Base-by-base conservation (phyloP, 2,797 vertebrate species). In the Neosalanx taihuensis region DNA sequence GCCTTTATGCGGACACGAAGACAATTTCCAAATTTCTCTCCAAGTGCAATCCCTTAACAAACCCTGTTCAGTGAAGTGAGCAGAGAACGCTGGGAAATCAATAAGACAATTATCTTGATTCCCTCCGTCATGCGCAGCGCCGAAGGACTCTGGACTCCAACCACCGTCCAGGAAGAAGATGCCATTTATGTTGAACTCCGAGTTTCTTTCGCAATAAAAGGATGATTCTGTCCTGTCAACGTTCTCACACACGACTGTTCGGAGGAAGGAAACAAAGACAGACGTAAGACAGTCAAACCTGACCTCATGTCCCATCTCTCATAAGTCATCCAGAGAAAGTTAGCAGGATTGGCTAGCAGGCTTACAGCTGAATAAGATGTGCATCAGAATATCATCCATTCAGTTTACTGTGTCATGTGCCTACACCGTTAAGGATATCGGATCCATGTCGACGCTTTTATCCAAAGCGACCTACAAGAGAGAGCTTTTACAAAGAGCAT, bases 31-130 rank as follows among this genome's bases (percentile, higher is more conserved):
- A 85, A 83, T 86, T 83, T 81, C 77, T 80, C 74, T 84, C 80
- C 72, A 79, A 79, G 82, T 74, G 83, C 83, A 80, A 72, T 75
- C 81, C 78, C 85, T 81, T 85, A 89, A 89, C 86, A 85, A 89
- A 87, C 85, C 84, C 81, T 85, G 85, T 72, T 83, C 86, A 60
- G 78, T 86, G 81, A 85, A 90, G 87, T 89, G 85, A 76, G 84
- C 67, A 75, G 75, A 86, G 84, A 29, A 58, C 84, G 88, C 87
- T 87, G 80, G 83, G 85, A 87, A 90, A 90, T 91, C 89, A 91
- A 90, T 92, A 86, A 84, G 79, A 86, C 88, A 92, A 90, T 91
- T 92, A 91, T 88, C 84, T 85, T 85, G 86, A 92, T 92, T 88
- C 87, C 81, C 70, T 80, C 84, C 85, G 86, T 87, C 88, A 89